Evolutionary conservation across 2,797 vertebrate species (phyloP), one percentile per base, ranked within the genome.

Genomic region (Pogonophryne albipinna): DNA sequence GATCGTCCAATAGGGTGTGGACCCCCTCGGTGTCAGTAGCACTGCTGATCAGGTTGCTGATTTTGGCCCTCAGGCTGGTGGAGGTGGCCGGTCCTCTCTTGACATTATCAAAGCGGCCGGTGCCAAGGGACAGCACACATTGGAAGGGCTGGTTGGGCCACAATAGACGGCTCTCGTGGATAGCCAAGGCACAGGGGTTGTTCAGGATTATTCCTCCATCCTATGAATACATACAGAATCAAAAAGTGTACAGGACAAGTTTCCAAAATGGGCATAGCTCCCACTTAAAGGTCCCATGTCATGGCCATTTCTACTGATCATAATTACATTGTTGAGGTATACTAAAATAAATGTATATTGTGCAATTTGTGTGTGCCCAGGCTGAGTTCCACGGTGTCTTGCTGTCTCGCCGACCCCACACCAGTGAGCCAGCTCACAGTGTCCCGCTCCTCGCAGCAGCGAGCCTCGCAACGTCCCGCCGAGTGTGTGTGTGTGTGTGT

Each of bases 1-100:
- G 91, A 44, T 95, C 95, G 1, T 94, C 94, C 74, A 95, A 66
- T 1, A 95, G 87, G 9, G 92, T 95, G 85, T 96, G 94, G 27
- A 96, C 95, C 15, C 94, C 95, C 71, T 95, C 95, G 0, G 95
- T 96, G 87, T 95, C 94, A 0, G 95, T 96, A 62, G 95, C 94
- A 3, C 94, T 96, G 88, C 91, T 74, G 76, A 96, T 94, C 19
- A 96, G 83, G 88, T 88, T 94, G 89, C 86, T 94, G 85, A 96
- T 94, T 85, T 96, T 95, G 76, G 93, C 92, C 57, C 91, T 88
- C 46, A 95, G 82, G 82, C 94, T 96, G n/a, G 94, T 96, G 78
- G 93, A 94, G 6, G 94, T 95, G 56, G 80, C 86, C 9, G 92
- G 87, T n/a, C 85, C 85, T 77, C 84, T 88, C 82, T 81, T 94